phyloP scores from a whole-genome alignment of 2,888 invertebrate genomes.

The Orchesellides sinensis region DNA sequence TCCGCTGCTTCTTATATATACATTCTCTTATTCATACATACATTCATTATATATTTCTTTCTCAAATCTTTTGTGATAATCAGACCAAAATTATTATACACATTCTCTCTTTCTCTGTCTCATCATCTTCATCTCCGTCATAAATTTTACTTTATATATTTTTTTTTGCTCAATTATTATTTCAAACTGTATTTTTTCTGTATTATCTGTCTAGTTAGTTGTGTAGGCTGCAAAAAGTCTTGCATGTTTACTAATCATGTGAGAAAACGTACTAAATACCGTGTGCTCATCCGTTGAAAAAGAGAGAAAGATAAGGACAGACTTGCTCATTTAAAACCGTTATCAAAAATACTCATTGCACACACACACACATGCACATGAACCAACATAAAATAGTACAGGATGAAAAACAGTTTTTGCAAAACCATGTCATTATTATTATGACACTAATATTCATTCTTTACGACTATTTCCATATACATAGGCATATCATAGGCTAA shows the following conservation, averaged over 20 bases:
- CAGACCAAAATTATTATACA: no score
- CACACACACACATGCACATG: background rate
- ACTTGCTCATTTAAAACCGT: background rate
- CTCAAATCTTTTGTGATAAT: conserved; percentile 23
- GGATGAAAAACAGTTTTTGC: background rate
- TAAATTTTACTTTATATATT: no score
- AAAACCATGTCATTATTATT: background rate
- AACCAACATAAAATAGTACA: background rate
- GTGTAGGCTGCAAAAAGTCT: no score
- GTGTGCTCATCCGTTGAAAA: conserved; percentile 49
- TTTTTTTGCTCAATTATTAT: no score
- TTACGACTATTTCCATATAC: background rate
- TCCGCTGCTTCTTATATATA: no score
- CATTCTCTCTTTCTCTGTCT: no score
- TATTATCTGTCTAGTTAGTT: no score
- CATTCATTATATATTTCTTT: background rate
- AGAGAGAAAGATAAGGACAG: conserved; percentile 16
- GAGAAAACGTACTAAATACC: conserved; percentile 35
- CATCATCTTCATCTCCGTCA: no score
- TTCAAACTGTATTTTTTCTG: no score
- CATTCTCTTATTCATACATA: no score
- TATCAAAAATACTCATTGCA: background rate
- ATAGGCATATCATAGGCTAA: background rate
- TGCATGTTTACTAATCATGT: conserved; percentile 23
- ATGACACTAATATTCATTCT: conserved; percentile 17